Evolutionary conservation across 2,888 invertebrate genomes (phyloP).

Genomic region (Mesorhabditis belari): DNA sequence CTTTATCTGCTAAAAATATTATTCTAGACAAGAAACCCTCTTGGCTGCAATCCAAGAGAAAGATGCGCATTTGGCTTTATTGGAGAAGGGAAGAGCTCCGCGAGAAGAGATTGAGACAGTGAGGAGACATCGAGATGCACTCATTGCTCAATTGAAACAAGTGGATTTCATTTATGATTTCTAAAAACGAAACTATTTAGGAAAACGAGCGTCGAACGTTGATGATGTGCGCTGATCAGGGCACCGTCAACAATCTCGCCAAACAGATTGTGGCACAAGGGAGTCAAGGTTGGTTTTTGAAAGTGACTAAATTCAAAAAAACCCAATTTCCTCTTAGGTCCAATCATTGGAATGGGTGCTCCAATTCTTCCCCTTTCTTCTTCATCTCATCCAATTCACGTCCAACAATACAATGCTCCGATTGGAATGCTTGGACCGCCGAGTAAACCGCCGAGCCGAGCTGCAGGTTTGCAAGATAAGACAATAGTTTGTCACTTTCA

Average conservation of each 20-base stretch:
- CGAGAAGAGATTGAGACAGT: constrained; percentile 33
- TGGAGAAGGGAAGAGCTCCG: constrained; percentile 61
- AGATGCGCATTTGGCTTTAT: constrained; percentile 75
- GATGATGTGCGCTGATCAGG: not conserved
- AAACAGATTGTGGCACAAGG: not conserved
- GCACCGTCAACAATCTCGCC: not conserved
- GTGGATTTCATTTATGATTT: constrained; percentile 20
- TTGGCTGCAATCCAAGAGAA: constrained; percentile 78
- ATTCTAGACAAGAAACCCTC: constrained; percentile 71
- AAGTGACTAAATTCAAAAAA: not conserved
- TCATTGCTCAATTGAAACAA: constrained; percentile 32
- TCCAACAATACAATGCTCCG: not conserved
- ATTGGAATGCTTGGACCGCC: not conserved
- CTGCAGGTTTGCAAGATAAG: too few relatives aligned
- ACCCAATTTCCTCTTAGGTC: not conserved
- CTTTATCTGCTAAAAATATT: not conserved
- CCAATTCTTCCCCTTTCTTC: not conserved
- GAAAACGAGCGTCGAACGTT: not conserved
- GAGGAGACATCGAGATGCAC: constrained; percentile 32
- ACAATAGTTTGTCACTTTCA: too few relatives aligned
- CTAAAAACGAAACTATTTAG: not conserved
- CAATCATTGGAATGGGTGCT: not conserved
- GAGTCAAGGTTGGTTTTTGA: not conserved
- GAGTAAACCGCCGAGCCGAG: not conserved
- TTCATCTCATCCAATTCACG: not conserved